phyloP scores from a whole-genome alignment of 2,113 vertebrate species.

The Vidua chalybeata region DNA sequence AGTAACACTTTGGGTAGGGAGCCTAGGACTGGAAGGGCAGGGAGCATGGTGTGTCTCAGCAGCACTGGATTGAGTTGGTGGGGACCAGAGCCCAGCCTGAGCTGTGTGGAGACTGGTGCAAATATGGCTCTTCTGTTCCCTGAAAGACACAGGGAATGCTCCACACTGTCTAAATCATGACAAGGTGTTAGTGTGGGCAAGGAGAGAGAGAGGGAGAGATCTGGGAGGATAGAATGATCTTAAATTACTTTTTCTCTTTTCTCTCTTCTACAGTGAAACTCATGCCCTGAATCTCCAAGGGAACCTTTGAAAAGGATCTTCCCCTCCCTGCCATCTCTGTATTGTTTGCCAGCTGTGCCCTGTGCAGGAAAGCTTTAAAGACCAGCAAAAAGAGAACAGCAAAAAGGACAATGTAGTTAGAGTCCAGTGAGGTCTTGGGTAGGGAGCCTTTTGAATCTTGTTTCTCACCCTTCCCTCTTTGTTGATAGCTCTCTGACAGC shows the following conservation, averaged over 20 bases:
- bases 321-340: neutral
- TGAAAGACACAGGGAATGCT: neutral
- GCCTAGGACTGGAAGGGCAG: neutral
- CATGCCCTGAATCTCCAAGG: constrained; percentile 52
- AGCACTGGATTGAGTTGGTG: neutral
- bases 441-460: neutral
- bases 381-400: neutral
- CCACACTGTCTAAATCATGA: neutral
- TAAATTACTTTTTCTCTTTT: constrained; percentile 47
- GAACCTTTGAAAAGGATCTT: constrained; percentile 51
- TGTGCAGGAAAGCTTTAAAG: neutral
- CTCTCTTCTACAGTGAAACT: constrained; percentile 51
- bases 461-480: neutral
- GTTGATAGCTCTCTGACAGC: neutral
- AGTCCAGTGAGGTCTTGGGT: neutral
- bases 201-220: neutral
- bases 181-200: constrained; percentile 42
- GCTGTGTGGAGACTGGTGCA: neutral
- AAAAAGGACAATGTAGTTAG: neutral
- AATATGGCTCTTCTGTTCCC: neutral
- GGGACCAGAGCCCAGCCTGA: neutral
- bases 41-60: neutral
- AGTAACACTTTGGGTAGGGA: neutral
- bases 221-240: neutral
- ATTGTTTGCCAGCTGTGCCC: constrained; percentile 45